Conservation (phyloP, 2,888 invertebrate species). For the Aphodius granarius region DNA sequence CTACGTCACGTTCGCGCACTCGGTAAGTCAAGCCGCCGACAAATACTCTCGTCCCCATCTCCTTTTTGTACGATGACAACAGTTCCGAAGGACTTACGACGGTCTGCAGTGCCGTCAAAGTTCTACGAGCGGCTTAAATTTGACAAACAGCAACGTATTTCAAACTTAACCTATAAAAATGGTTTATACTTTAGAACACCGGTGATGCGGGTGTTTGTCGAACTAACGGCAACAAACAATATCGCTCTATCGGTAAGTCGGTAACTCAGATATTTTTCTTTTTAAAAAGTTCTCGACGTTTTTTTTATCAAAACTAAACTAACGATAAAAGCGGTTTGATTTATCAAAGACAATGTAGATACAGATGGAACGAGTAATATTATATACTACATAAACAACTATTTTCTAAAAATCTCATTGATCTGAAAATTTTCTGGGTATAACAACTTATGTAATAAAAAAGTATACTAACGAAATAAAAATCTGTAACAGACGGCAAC, state of each 20-base stretch:
- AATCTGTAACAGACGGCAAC: too few relatives aligned
- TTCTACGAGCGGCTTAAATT: background rate
- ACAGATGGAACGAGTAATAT: too few relatives aligned
- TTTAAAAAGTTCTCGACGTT: too few relatives aligned
- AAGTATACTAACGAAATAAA: too few relatives aligned
- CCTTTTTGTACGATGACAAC: conserved; percentile 7
- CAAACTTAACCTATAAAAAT: conserved; percentile 9
- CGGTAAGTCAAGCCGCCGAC: conserved; percentile 84
- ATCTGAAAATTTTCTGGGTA: too few relatives aligned
- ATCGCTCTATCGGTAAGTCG: background rate
- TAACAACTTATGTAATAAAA: too few relatives aligned
- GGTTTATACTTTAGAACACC: conserved; percentile 1
- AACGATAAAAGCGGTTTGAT: too few relatives aligned
- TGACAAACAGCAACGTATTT: conserved; percentile 12
- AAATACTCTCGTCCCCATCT: conserved; percentile 79
- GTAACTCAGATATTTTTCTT: too few relatives aligned
- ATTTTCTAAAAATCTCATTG: too few relatives aligned
- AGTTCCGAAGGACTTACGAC: background rate
- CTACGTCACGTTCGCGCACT: conserved; percentile 89
- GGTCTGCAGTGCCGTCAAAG: background rate
- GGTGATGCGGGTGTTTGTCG: background rate
- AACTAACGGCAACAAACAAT: background rate
- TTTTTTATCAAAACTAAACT: too few relatives aligned
- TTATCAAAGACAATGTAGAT: too few relatives aligned
- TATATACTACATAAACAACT: too few relatives aligned